These are phyloP conservation scores for Aphidoletes aphidimyza DNA, from an alignment of 2,888 invertebrate species.

Conservation along the genomic window DNA sequence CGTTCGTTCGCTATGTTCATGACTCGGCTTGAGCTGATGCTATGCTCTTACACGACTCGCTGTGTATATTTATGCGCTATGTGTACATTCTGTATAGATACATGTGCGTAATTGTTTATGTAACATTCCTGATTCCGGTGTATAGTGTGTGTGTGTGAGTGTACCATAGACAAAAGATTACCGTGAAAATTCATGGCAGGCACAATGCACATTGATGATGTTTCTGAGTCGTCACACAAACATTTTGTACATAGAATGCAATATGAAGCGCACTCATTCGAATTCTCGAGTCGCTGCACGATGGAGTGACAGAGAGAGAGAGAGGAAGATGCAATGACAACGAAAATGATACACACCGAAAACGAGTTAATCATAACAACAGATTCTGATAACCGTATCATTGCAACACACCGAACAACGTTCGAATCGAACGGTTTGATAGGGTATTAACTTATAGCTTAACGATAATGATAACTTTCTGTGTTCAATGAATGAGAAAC, in stretches of 20 bases:
- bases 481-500: too few relatives aligned
- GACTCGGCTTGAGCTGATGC: background rate
- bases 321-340: too few relatives aligned
- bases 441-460: too few relatives aligned
- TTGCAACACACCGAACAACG: too few relatives aligned
- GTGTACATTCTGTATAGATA: too few relatives aligned
- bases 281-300: background rate
- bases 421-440: too few relatives aligned
- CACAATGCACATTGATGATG: background rate
- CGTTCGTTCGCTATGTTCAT: background rate
- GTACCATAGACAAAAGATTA: background rate
- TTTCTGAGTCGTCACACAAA: background rate
- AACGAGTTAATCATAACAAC: too few relatives aligned
- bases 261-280: background rate
- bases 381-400: too few relatives aligned
- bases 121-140: background rate
- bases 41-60: too few relatives aligned
- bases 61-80: background rate
- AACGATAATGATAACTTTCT: too few relatives aligned
- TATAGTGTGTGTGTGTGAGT: too few relatives aligned
- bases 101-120: slow-evolving; percentile 35
- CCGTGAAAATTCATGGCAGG: background rate
- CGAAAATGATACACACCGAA: too few relatives aligned
- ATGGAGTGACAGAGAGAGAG: background rate
- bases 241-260: background rate